These are phyloP conservation scores for Pseudotriccus pelzelni DNA, from an alignment of 2,797 vertebrate species.

Conservation along the genomic window DNA sequence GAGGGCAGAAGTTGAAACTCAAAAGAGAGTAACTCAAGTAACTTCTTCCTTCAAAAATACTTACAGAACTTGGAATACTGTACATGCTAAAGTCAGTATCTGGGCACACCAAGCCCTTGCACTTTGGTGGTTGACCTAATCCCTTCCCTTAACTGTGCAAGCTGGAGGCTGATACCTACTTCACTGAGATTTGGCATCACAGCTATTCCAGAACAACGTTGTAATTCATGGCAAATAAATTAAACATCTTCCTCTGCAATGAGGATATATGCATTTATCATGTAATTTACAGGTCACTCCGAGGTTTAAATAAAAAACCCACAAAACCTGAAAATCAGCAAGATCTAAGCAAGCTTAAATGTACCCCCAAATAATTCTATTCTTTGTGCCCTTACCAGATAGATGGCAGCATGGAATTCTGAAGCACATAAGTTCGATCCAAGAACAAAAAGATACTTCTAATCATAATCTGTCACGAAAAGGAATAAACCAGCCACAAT, in stretches of 20 bases:
- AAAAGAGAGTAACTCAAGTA: not conserved
- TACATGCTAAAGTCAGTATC: not conserved
- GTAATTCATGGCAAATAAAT: not conserved
- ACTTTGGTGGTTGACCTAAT: not conserved
- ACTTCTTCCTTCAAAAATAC: not conserved
- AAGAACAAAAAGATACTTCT: constrained; percentile 99
- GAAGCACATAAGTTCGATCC: constrained; percentile 98
- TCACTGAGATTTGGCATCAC: not conserved
- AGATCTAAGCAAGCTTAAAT: not conserved
- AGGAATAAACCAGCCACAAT: constrained; percentile 30
- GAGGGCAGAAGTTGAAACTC: not conserved
- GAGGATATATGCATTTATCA: not conserved
- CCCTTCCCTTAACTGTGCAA: not conserved
- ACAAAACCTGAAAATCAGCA: not conserved
- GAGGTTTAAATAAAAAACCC: not conserved
- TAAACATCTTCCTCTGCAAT: not conserved
- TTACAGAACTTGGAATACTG: not conserved
- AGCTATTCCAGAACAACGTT: not conserved
- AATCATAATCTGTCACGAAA: constrained; percentile 85
- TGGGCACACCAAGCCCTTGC: not conserved
- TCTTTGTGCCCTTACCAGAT: constrained; percentile 89
- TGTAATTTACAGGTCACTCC: not conserved
- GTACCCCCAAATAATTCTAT: not conserved
- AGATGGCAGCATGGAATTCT: constrained; percentile 99
- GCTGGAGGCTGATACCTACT: not conserved